phyloP scores from a whole-genome alignment of 2,113 vertebrate genomes.

The Pungitius pungitius region DNA sequence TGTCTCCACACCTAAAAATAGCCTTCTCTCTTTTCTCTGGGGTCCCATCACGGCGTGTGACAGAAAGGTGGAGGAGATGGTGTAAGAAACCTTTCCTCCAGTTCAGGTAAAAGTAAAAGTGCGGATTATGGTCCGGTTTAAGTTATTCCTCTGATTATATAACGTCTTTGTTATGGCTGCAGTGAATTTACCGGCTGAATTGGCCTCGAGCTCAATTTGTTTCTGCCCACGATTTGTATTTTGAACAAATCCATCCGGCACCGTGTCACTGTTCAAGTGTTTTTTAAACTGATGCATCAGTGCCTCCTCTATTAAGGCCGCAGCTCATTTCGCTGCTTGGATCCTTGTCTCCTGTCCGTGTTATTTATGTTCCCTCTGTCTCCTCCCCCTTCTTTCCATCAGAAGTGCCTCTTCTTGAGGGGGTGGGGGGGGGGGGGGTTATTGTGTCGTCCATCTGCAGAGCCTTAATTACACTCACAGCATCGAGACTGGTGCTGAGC shows the following conservation, averaged over 20 bases:
- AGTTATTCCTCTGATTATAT: slow-evolving; percentile 13
- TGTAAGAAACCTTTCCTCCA: not conserved
- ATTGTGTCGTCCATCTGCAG: slow-evolving; percentile 1
- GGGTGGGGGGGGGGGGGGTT: not conserved
- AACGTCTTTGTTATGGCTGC: not conserved
- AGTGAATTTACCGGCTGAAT: not conserved
- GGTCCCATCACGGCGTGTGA: not conserved
- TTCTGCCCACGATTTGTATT: not conserved
- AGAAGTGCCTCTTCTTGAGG: not conserved
- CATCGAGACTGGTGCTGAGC: slow-evolving; percentile 14
- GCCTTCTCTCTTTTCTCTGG: not conserved
- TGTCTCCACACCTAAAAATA: slow-evolving; percentile 18
- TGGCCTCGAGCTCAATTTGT: not conserved
- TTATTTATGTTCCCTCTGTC: too few relatives aligned
- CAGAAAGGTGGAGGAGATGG: not conserved
- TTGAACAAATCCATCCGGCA: not conserved
- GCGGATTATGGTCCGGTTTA: not conserved
- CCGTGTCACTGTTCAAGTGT: too few relatives aligned
- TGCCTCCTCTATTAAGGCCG: too few relatives aligned
- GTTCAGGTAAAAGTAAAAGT: not conserved
- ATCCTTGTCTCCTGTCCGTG: too few relatives aligned
- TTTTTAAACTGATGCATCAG: too few relatives aligned
- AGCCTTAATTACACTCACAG: slow-evolving; percentile 36
- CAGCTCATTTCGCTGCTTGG: too few relatives aligned
- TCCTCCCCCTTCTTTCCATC: too few relatives aligned